Percentiles rank a stretch among this genome's conserved stretches.
Evolutionary conservation across 2,888 invertebrate genomes (phyloP).

Genomic region (Brachypterus glaber): DNA sequence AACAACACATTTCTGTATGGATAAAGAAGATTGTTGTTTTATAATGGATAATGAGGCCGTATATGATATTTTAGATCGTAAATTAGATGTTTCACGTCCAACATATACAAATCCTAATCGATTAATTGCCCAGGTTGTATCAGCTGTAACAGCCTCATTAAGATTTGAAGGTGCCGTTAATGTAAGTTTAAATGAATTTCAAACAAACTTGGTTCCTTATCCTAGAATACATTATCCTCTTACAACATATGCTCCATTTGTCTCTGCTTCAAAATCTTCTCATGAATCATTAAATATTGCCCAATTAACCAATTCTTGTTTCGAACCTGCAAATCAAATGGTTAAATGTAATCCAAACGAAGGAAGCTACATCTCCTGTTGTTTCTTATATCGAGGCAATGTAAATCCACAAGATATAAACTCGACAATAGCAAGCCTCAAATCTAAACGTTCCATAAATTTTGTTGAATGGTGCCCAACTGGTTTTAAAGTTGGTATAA

Average conservation of each 20-base stretch:
- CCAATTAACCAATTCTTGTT: conserved; percentile 70
- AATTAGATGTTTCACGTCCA: conserved; percentile 65
- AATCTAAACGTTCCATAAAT: conserved; percentile 55
- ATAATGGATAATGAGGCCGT: conserved; percentile 68
- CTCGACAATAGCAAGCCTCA: conserved; percentile 59
- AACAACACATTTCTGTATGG: conserved; percentile 59
- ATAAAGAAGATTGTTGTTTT: conserved; percentile 60
- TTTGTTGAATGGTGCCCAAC: conserved; percentile 53
- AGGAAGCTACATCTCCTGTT: conserved; percentile 69
- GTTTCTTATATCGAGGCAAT: conserved; percentile 60
- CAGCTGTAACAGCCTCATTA: conserved; percentile 60
- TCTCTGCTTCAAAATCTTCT: conserved; percentile 52
- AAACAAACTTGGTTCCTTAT: conserved; percentile 76
- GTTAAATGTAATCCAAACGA: conserved; percentile 63
- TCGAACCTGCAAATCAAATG: conserved; percentile 72
- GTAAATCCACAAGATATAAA: conserved; percentile 64
- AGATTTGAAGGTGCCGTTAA: conserved; percentile 59
- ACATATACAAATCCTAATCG: conserved; percentile 83
- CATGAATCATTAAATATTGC: conserved; percentile 55
- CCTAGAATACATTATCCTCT: conserved; percentile 82
- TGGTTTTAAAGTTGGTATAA: conserved; percentile 54
- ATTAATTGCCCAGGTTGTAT: conserved; percentile 59
- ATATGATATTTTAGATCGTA: conserved; percentile 65
- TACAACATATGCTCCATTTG: conserved; percentile 63
- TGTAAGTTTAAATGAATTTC: conserved; percentile 63